Evolutionary conservation across 2,113 vertebrate genomes (phyloP), one percentile per base, ranked within the genome.

Genomic region (Phaetusa simplex): DNA sequence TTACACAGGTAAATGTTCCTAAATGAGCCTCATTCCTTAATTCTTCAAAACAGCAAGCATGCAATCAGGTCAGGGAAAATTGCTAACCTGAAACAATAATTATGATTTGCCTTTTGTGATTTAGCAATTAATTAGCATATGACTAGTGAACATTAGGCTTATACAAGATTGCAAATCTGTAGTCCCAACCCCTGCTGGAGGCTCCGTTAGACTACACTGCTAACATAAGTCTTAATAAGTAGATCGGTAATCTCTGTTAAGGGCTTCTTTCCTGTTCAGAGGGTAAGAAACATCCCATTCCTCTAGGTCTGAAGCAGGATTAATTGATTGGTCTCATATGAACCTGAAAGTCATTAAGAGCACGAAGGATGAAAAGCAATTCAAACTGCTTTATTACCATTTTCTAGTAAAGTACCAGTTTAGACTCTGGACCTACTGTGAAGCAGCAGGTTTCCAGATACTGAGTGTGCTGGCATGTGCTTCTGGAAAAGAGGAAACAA

Each of bases 271-370:
- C 82, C 88, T 95, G 53, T 97, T 94, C 89, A 91, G 82, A 98
- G 76, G 42, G 77, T 97, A 88, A 92, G 94, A 98, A 98, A 97
- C 93, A 94, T 94, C 93, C 91, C 85, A 59, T 95, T 97, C 93
- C 96, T 97, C 77, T 89, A 97, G 95, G 97, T 97, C 94, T 77
- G 95, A 98, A 98, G 90, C 88, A 98, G 96, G 97, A 98, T 98
- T 98, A 98, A 98, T 98, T 98, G 98, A 98, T 98, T 98, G 96
- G 98, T 98, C 97, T 98, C 98, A 91, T 97, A 98, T 97, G 98
- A 98, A 98, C 97, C 96, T 98, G 97, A 98, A 98, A 98, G 97
- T 94, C 49, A 96, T 98, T 98, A 98, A 98, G 97, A 98, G 96
- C 97, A 95, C 74, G 81, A 97, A 98, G 97, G 97, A 98, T 98